Base-by-base conservation (phyloP, 2,888 invertebrate genomes). In the Heliconius aoede region DNA sequence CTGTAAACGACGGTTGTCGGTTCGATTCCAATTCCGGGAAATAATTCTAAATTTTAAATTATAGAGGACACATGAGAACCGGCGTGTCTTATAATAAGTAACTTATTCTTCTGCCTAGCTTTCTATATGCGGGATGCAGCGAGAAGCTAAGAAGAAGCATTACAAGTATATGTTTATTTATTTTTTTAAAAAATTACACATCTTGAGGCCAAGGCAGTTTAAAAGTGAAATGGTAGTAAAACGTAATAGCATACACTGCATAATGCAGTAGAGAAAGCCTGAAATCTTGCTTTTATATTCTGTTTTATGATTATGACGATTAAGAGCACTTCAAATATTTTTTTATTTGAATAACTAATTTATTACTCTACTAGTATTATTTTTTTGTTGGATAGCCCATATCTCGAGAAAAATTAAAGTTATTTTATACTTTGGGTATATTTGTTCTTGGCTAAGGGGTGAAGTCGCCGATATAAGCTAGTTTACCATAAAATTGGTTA, bases 181-280 rank as follows among this genome's bases (percentile, higher is more conserved):
- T n/a, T n/a, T n/a, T n/a, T n/a, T n/a, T n/a, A n/a, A 46, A 21
- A 46, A 46, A 7, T 46, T 46, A 46, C 7, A 46, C 21, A 46
- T 21, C 46, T 46, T 21, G 46, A 46, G 8, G 46, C 46, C 55
- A 55, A 55, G 55, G 55, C 55, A 55, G 55, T n/a, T 55, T 55
- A 55, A 55, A 55, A 55, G 55, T 55, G 21, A 55, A 55, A 55
- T 55, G 21, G 55, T 55, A 55, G 55, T 55, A 55, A n/a, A 55
- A 55, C 55, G 46, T 46, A 46, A 46, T 21, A 21, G 46, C 46
- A 46, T 46, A 11, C 55, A 55, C 55, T 11, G 55, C 21, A 55
- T 55, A n/a, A n/a, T 55, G n/a, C 55, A 55, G n/a, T 21, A 21
- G 46, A 46, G 46, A 46, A 7, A 46, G 7, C 46, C 46, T 46